phyloP scores from a whole-genome alignment of 2,888 invertebrate genomes.

The Andricus curvator region DNA sequence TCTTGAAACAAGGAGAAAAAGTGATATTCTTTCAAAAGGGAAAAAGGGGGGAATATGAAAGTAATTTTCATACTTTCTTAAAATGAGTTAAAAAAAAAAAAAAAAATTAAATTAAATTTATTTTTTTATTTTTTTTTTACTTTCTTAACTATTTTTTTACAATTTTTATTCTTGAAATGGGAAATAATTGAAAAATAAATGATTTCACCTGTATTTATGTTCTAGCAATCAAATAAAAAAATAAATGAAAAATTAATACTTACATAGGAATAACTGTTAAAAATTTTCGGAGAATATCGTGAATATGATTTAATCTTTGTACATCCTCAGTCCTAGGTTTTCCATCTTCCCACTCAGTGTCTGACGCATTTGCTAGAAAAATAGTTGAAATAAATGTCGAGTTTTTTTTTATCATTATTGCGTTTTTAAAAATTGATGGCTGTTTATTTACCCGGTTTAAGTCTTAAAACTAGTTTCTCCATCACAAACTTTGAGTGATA shows the following conservation, averaged over 20 bases:
- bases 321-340: slow-evolving; percentile 81
- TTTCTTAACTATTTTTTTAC: too few relatives aligned
- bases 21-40: too few relatives aligned
- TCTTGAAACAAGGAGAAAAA: too few relatives aligned
- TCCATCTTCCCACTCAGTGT: slow-evolving; percentile 81
- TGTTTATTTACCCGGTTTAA: slow-evolving; percentile 80
- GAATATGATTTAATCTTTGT: slow-evolving; percentile 83
- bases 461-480: slow-evolving; percentile 81
- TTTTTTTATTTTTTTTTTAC: too few relatives aligned
- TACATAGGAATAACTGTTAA: slow-evolving; percentile 82
- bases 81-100: too few relatives aligned
- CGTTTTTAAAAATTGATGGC: slow-evolving; percentile 4
- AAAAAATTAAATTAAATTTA: too few relatives aligned
- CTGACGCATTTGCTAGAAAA: slow-evolving; percentile 74
- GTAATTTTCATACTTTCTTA: too few relatives aligned
- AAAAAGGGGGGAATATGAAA: too few relatives aligned
- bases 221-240: neutral
- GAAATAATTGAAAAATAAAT: neutral
- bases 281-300: slow-evolving; percentile 79
- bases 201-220: neutral
- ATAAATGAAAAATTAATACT: slow-evolving; percentile 62
- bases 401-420: slow-evolving; percentile 14
- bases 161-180: too few relatives aligned
- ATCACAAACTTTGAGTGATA: slow-evolving; percentile 83
- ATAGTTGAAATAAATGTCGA: slow-evolving; percentile 21